These are phyloP conservation scores for Thamnophis elegans DNA, from an alignment of 2,797 vertebrate genomes.

Conservation along the genomic window DNA sequence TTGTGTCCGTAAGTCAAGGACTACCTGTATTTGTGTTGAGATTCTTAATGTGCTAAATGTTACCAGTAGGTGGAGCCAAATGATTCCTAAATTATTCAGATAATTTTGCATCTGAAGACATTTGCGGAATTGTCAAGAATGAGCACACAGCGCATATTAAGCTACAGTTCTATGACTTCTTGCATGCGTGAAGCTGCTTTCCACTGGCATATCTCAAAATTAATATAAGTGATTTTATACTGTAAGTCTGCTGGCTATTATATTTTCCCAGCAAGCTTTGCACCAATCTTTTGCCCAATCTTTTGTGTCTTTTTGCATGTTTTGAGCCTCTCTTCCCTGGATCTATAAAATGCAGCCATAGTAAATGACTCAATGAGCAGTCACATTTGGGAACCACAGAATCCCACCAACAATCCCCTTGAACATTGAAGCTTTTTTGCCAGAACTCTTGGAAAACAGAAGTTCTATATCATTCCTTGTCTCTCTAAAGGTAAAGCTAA, in stretches of 20 bases:
- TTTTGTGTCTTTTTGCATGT: neutral
- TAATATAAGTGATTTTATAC: neutral
- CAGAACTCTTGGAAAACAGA: neutral
- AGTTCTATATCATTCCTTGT: neutral
- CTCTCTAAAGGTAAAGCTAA: neutral
- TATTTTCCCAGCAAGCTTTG: neutral
- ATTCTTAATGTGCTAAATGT: neutral
- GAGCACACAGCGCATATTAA: neutral
- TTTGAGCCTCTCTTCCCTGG: neutral
- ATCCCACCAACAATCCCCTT: neutral
- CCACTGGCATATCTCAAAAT: neutral
- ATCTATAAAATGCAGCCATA: neutral
- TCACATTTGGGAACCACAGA: neutral
- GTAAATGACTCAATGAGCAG: neutral
- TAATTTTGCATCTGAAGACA: neutral
- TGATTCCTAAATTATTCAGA: neutral
- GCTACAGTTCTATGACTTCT: neutral
- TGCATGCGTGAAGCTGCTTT: neutral
- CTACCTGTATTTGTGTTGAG: neutral
- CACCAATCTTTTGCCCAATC: neutral
- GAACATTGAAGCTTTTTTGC: neutral
- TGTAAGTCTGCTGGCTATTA: neutral
- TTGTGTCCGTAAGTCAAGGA: neutral
- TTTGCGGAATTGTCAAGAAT: neutral
- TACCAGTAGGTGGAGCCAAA: conserved; percentile 25